Base-by-base conservation (phyloP, 2,113 vertebrate species). In the Setophaga petechia region DNA sequence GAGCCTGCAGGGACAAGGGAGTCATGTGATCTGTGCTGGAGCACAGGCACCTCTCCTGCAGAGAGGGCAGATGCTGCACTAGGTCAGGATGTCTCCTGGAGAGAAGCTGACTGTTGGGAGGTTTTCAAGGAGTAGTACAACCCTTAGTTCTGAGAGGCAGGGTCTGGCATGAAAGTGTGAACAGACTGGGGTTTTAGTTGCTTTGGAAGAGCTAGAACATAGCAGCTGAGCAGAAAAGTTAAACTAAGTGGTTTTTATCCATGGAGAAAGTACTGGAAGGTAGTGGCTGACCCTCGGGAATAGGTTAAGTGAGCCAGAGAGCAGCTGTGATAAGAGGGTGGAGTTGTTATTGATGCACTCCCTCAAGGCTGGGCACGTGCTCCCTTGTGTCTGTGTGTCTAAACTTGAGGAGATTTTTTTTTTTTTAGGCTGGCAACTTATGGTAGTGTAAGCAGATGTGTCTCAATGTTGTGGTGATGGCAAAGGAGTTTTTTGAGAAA, bases 241-340 rank as follows among this genome's bases (percentile, higher is more conserved):
- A 33, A 74, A 55, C 22, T 44, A 31, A 20, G 11, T 61, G 20
- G 0, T 44, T 94, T 76, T 89, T 74, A 69, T 46, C 46, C n/a
- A 16, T 25, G 12, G 55, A 67, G 37, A 77, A 90, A 51, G 46
- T n/a, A 63, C 25, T 67, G 47, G 25, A 94, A 84, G 47, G 69
- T 78, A 67, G 39, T 67, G 61, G 15, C n/a, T 94, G 59, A 84
- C 33, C 54, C 71, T 88, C 62, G 67, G 65, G 59, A 74, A 73
- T 5, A 90, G n/a, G 22, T 43, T 51, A 58, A 67, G 52, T 51
- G 67, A 88, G 27, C 5, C 49, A 69, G 68, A 83, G 62, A 73
- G 65, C 63, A 81, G n/a, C 76, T 43, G 61, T 59, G 51, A 15
- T 73, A 80, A 88, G 49, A 43, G 13, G 5, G 27, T 86, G 31